Base-by-base conservation (phyloP, 2,113 vertebrate species). In the Ochotona curzoniae region DNA sequence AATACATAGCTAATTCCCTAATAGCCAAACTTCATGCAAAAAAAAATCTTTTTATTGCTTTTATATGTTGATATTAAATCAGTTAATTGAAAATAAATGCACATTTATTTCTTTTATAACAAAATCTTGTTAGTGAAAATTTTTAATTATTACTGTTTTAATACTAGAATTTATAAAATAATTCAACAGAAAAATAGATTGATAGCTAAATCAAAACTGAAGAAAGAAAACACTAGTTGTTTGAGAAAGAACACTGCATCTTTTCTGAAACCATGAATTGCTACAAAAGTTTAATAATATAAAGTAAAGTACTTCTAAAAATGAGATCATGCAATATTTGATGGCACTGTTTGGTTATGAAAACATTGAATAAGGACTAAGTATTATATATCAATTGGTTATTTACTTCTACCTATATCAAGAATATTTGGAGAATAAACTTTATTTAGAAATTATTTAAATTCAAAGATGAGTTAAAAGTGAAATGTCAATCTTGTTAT, bases 251-350 rank as follows among this genome's bases (percentile, higher is more conserved):
- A 83, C 26, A 28, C 1, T 7, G 2, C 69, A n/a, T 76, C 26
- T 66, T 75, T 80, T 81, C 67, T 70, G 17, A 92, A 44, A 51
- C 13, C 38, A 60, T n/a, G 8, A 95, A 84, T 75, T 21, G 49
- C 76, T 38, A 79, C 20, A 83, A 96, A 78, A 87, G 30, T 38
- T 71, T 82, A 92, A 35, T 84, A 63, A 89, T 54, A 89, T 69
- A 89, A 93, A 96, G 32, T 30, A 91, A 92, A 25, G 14, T 71
- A 87, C 10, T 89, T 17, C 21, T 63, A 75, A 93, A 89, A 82
- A 83, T 81, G 25, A 93, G 38, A 73, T 64, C n/a, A 38, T 76
- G 57, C 32, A 79, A 74, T 82, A 30, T 78, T 80, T 76, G n/a
- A 84, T 32, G 54, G 0, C 8, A 90, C 20, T 74, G 4, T 54